Conservation (phyloP, 2,113 vertebrate species). For the Mionectes macconnelli region DNA sequence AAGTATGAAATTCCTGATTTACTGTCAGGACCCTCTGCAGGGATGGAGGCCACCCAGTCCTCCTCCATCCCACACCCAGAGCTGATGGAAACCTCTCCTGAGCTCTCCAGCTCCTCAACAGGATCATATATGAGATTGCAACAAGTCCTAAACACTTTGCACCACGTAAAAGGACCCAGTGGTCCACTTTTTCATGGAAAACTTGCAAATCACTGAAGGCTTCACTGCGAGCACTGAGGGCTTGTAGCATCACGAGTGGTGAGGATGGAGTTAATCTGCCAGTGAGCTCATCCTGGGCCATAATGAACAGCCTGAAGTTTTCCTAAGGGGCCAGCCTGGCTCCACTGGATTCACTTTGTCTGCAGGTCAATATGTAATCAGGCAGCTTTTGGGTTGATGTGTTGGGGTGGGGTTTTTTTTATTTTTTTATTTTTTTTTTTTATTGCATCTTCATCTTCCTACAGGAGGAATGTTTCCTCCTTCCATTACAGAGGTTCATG, state of each 20-base stretch:
- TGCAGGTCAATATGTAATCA: slow-evolving; percentile 53
- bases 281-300: slow-evolving; percentile 20
- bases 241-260: background rate
- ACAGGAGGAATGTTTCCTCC: background rate
- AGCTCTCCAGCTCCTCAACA: background rate
- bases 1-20: background rate
- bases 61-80: background rate
- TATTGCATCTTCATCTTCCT: slow-evolving; percentile 21
- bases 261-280: slow-evolving; percentile 28
- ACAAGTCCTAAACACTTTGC: background rate
- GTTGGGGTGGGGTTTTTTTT: background rate
- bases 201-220: background rate
- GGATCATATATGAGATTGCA: background rate
- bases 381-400: background rate
- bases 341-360: slow-evolving; percentile 27
- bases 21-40: background rate
- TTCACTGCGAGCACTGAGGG: background rate
- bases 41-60: background rate
- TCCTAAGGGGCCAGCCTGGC: slow-evolving; percentile 48
- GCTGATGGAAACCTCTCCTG: background rate
- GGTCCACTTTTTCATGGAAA: background rate
- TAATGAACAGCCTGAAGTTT: slow-evolving; percentile 19
- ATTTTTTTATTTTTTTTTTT: background rate
- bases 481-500: slow-evolving; percentile 8
- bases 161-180: fast-evolving